Conservation (phyloP, 2,888 invertebrate genomes). For the Bombylius major region DNA sequence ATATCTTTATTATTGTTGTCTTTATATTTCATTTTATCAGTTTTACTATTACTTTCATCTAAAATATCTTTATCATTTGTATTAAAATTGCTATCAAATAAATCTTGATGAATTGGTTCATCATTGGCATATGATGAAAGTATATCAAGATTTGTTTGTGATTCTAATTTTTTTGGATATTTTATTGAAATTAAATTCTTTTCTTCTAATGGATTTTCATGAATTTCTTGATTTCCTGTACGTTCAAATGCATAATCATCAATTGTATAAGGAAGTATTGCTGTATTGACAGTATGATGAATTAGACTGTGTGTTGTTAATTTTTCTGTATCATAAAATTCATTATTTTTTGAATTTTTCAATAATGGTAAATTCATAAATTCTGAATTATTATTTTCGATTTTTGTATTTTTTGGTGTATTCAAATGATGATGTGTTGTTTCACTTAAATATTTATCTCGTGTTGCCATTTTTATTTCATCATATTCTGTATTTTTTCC, state of each 20-base stretch:
- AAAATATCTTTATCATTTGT: not conserved
- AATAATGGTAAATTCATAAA: no score
- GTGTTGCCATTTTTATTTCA: not conserved
- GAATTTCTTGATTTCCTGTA: not conserved
- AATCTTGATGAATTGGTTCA: not conserved
- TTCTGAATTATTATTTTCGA: not conserved
- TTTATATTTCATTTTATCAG: no score
- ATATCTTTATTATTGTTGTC: no score
- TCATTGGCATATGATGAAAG: not conserved
- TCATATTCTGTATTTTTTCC: not conserved
- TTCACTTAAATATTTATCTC: not conserved
- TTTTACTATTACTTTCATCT: no score
- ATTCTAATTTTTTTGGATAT: not conserved
- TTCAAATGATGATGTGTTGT: not conserved
- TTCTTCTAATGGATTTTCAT: not conserved
- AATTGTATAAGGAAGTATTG: not conserved
- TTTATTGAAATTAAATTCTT: not conserved
- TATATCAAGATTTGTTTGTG: not conserved
- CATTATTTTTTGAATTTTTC: no score
- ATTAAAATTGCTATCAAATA: not conserved
- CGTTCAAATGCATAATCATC: not conserved
- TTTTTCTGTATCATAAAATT: not conserved
- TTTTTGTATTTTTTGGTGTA: not conserved
- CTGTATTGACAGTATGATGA: slow-evolving; percentile 3
- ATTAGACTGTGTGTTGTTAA: not conserved